phyloP scores from a whole-genome alignment of 2,113 vertebrate species.

The Bombycilla garrulus region DNA sequence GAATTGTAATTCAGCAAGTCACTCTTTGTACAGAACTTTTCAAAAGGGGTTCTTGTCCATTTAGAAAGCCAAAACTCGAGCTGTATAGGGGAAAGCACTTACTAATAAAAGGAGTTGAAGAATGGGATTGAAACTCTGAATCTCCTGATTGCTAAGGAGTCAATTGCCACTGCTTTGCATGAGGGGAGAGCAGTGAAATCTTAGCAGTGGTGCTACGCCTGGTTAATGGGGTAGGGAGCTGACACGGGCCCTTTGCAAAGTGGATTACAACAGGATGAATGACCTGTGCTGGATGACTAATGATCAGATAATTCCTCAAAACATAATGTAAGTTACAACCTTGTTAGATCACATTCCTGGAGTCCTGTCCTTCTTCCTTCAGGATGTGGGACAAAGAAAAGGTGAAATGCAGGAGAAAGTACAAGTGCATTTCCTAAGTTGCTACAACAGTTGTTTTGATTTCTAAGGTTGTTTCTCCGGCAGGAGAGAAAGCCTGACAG shows the following conservation, averaged over 20 bases:
- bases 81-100: not conserved
- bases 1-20: not conserved
- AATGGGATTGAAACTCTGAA: not conserved
- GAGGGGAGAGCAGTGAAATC: not conserved
- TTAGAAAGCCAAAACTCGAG: not conserved
- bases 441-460: constrained; percentile 29
- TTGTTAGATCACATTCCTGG: not conserved
- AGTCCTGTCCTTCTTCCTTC: not conserved
- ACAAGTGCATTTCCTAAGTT: constrained; percentile 45
- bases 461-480: constrained; percentile 47
- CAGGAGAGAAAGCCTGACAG: constrained; percentile 64
- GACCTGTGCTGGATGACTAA: not conserved
- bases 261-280: not conserved
- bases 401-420: constrained; percentile 8
- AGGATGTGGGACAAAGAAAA: not conserved
- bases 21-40: not conserved
- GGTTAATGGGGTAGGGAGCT: not conserved
- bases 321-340: constrained; percentile 31
- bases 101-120: not conserved
- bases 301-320: not conserved
- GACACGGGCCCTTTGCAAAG: not conserved
- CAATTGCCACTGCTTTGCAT: not conserved
- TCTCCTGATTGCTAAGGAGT: not conserved
- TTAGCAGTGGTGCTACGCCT: not conserved
- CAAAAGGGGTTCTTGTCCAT: not conserved